These are phyloP conservation scores for Ctenopoma kingsleyae DNA, from an alignment of 2,797 vertebrate genomes.

Conservation along the genomic window DNA sequence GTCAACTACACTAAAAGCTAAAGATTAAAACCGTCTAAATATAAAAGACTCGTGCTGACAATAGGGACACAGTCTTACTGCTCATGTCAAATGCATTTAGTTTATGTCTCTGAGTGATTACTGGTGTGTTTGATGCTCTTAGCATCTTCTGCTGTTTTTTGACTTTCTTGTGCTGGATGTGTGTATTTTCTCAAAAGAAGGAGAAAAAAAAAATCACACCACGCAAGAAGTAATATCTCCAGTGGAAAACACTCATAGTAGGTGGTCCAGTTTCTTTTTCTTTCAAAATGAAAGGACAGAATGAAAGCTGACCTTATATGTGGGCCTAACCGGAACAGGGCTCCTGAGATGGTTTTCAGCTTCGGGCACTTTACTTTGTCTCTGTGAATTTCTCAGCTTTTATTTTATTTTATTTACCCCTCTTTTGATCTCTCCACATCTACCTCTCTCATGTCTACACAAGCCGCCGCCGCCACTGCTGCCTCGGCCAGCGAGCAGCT, in stretches of 20 bases:
- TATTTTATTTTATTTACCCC: slow-evolving; percentile 62
- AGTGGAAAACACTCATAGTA: slow-evolving; percentile 49
- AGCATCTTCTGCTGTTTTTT: slow-evolving; percentile 36
- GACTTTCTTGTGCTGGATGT: slow-evolving; percentile 22
- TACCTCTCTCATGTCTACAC: slow-evolving; percentile 19
- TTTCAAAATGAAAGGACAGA: slow-evolving; percentile 64
- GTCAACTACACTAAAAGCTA: neutral
- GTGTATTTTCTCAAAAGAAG: slow-evolving; percentile 28
- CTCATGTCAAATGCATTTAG: slow-evolving; percentile 16
- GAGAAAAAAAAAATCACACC: slow-evolving; percentile 26
- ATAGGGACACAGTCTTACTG: slow-evolving; percentile 8
- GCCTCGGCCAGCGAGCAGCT: slow-evolving; percentile 16
- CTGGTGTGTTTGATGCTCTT: slow-evolving; percentile 41
- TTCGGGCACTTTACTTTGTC: slow-evolving; percentile 60
- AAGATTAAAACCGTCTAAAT: slow-evolving; percentile 23
- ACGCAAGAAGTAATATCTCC: slow-evolving; percentile 61
- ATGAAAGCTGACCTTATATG: slow-evolving; percentile 66
- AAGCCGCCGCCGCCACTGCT: neutral
- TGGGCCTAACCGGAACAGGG: slow-evolving; percentile 38
- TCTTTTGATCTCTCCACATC: slow-evolving; percentile 58
- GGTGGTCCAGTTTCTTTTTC: slow-evolving; percentile 54
- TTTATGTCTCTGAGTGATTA: slow-evolving; percentile 21
- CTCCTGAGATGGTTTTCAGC: slow-evolving; percentile 66
- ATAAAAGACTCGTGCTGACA: slow-evolving; percentile 14
- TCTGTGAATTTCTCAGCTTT: slow-evolving; percentile 55